These are phyloP conservation scores for Lordiphosa stackelbergi DNA, from an alignment of 1,140 invertebrate genomes.

Conservation along the genomic window DNA sequence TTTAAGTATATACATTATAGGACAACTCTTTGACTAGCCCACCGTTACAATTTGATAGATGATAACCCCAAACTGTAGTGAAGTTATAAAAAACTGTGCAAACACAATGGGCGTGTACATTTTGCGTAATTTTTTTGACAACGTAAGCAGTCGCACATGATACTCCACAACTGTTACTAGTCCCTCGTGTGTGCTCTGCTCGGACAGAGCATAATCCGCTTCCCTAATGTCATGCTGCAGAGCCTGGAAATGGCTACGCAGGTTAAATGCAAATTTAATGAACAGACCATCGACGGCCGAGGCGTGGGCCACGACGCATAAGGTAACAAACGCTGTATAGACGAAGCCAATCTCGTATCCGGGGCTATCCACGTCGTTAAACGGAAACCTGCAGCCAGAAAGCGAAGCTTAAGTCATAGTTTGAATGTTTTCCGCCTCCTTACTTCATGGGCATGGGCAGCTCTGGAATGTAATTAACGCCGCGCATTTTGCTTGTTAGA, in stretches of 20 bases:
- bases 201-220: conserved; percentile 8
- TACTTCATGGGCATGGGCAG: conserved; percentile 72
- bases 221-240: conserved; percentile 45
- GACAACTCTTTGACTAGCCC: not conserved
- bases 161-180: conserved; percentile 41
- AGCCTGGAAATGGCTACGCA: conserved; percentile 62
- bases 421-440: too few relatives aligned
- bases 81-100: conserved; percentile 68
- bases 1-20: too few relatives aligned
- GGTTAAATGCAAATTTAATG: conserved; percentile 63
- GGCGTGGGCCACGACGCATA: conserved; percentile 55
- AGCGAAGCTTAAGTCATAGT: not conserved
- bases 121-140: conserved; percentile 37
- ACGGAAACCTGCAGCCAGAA: conserved; percentile 44
- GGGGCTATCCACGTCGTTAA: conserved; percentile 48
- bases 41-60: conserved; percentile 72
- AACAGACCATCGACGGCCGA: conserved; percentile 65
- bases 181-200: conserved; percentile 8
- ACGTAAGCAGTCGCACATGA: conserved; percentile 40
- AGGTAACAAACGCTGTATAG: conserved; percentile 53
- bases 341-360: conserved; percentile 56
- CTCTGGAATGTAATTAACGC: conserved; percentile 29
- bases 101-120: conserved; percentile 66
- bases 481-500: conserved; percentile 21
- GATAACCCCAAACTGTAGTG: conserved; percentile 68